Percentiles rank a stretch among this genome's conserved stretches.
Evolutionary conservation across 2,888 invertebrate genomes (phyloP).

Genomic region (Andrena minutula): DNA sequence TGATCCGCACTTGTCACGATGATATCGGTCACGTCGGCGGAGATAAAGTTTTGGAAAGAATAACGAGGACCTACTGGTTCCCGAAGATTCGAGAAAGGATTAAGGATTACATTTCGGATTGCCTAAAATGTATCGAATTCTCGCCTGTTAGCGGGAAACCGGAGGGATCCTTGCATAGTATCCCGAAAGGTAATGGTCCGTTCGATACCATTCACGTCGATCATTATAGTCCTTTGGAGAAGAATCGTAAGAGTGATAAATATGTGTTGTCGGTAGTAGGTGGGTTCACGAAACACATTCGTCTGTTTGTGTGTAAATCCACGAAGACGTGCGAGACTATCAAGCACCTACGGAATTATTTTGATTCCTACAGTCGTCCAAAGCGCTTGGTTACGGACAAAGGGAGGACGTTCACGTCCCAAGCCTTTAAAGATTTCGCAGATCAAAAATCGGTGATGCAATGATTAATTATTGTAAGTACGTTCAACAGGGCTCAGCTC

Average conservation of each 20-base stretch:
- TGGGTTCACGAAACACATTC: too few species aligned
- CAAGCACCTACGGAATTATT: constrained; percentile 12
- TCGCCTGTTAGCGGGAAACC: constrained; percentile 2
- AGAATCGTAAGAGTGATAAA: not conserved
- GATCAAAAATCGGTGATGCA: not conserved
- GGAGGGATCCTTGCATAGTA: constrained; percentile 23
- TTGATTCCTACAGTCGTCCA: constrained; percentile 13
- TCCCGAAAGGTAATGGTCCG: constrained; percentile 16
- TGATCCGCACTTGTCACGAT: too few species aligned
- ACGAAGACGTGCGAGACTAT: constrained; percentile 18
- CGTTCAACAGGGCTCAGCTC: too few species aligned
- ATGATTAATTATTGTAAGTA: too few species aligned
- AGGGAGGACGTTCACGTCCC: constrained; percentile 10
- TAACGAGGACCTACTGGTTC: too few species aligned
- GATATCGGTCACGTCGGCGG: too few species aligned
- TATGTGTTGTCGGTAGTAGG: constrained; percentile 11
- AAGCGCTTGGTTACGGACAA: constrained; percentile 9
- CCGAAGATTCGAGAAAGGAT: too few species aligned
- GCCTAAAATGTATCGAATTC: constrained; percentile 36
- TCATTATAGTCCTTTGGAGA: constrained; percentile 29
- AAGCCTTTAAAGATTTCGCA: not conserved
- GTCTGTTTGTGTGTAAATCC: constrained; percentile 22
- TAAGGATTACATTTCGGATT: not conserved
- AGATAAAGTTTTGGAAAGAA: too few species aligned
- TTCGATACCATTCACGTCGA: constrained; percentile 21